Percentiles rank a stretch among this genome's conserved stretches.
Conservation (phyloP, 2,888 invertebrate genomes). For the Sesia apiformis region DNA sequence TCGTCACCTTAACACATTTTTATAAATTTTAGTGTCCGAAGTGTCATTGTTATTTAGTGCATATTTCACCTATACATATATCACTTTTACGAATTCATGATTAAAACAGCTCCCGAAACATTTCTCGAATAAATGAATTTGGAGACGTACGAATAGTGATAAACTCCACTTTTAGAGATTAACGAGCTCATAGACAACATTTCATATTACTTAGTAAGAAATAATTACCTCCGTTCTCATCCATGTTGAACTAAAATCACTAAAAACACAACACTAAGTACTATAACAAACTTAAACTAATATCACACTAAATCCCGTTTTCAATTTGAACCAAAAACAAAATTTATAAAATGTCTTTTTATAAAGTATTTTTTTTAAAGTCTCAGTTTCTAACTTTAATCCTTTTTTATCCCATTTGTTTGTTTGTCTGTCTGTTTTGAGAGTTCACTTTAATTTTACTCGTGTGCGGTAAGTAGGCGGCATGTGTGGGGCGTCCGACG, state of each 20-base stretch:
- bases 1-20: no score
- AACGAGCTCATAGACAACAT: no score
- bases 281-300: slow-evolving; percentile 48
- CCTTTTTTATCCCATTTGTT: slow-evolving; percentile 54
- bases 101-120: no score
- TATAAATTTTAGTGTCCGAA: no score
- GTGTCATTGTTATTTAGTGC: no score
- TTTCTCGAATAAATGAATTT: no score
- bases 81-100: no score
- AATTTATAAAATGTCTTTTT: slow-evolving; percentile 8
- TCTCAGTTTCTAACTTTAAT: not conserved
- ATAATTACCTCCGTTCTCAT: slow-evolving; percentile 54
- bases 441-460: slow-evolving; percentile 52
- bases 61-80: no score
- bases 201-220: no score
- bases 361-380: not conserved
- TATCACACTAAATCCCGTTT: slow-evolving; percentile 47
- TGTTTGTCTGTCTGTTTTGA: slow-evolving; percentile 7
- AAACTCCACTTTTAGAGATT: no score
- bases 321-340: not conserved
- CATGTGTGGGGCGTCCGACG: slow-evolving; percentile 23
- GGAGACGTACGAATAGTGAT: no score
- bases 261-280: slow-evolving; percentile 23
- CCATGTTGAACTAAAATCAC: slow-evolving; percentile 28
- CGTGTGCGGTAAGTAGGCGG: slow-evolving; percentile 47